Conservation (phyloP, 2,113 vertebrate genomes). For the Dunckerocampus dactyliophorus region DNA sequence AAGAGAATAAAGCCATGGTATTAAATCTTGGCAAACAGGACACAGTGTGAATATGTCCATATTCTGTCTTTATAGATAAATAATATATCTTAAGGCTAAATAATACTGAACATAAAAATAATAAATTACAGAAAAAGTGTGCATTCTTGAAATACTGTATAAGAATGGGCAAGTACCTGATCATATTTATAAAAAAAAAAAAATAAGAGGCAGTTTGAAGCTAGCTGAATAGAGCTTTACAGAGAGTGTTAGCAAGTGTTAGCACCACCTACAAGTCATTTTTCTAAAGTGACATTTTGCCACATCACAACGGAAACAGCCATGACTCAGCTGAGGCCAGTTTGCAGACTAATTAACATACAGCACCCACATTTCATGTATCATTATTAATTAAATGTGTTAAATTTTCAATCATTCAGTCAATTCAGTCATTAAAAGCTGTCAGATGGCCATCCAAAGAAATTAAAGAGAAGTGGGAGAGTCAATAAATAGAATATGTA, state of each 20-base stretch:
- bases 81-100: conserved; percentile 5
- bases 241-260: not conserved
- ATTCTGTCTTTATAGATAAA: conserved; percentile 10
- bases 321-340: not conserved
- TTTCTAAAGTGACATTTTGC: conserved; percentile 1
- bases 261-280: not conserved
- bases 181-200: not conserved
- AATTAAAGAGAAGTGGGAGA: too few relatives aligned
- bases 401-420: too few relatives aligned
- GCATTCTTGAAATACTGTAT: not conserved
- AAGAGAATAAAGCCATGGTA: conserved; percentile 21
- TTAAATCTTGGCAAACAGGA: conserved; percentile 10
- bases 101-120: not conserved
- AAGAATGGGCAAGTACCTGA: not conserved
- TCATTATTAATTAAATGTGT: not conserved
- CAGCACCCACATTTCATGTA: not conserved
- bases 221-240: not conserved
- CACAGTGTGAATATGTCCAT: conserved; percentile 1
- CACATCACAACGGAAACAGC: not conserved
- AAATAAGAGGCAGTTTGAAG: not conserved
- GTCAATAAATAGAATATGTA: too few relatives aligned
- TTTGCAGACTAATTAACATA: not conserved
- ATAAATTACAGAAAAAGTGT: not conserved
- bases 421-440: too few relatives aligned
- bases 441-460: too few relatives aligned